Conservation (phyloP, 23 tunicate species). For the Clavelina lepadiformis region DNA sequence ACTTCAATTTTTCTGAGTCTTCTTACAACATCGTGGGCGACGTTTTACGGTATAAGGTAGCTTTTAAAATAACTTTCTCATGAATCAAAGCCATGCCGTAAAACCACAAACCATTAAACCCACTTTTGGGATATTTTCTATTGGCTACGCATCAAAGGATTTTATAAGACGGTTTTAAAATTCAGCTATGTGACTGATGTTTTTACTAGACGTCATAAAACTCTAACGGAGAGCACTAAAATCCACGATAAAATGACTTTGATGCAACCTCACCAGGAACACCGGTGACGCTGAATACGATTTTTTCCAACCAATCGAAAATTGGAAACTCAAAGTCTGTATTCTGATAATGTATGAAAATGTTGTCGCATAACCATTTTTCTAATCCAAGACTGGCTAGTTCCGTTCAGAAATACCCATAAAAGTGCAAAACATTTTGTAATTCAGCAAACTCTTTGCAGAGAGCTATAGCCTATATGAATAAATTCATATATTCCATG, state of each 20-base stretch:
- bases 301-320: slow-evolving; percentile 47
- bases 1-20: slow-evolving; percentile 15
- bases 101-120: background rate
- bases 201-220: background rate
- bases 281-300: slow-evolving; percentile 20
- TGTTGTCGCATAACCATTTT: slow-evolving; percentile 37
- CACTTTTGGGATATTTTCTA: background rate
- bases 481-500: too few relatives aligned
- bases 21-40: background rate
- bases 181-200: too few relatives aligned
- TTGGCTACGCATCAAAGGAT: background rate
- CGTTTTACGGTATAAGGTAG: slow-evolving; percentile 26
- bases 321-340: slow-evolving; percentile 34
- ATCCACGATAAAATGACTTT: background rate
- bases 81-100: background rate
- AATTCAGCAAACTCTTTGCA: too few relatives aligned
- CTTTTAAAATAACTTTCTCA: background rate
- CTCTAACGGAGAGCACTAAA: too few relatives aligned
- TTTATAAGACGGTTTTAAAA: too few relatives aligned
- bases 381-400: slow-evolving; percentile 3
- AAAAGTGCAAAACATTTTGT: too few relatives aligned
- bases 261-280: slow-evolving; percentile 31
- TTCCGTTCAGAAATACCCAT: too few relatives aligned
- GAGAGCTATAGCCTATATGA: too few relatives aligned
- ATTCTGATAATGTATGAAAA: slow-evolving; percentile 19